These are phyloP conservation scores for Pedicia rivosa DNA, from an alignment of 2,888 invertebrate genomes.

Conservation along the genomic window DNA sequence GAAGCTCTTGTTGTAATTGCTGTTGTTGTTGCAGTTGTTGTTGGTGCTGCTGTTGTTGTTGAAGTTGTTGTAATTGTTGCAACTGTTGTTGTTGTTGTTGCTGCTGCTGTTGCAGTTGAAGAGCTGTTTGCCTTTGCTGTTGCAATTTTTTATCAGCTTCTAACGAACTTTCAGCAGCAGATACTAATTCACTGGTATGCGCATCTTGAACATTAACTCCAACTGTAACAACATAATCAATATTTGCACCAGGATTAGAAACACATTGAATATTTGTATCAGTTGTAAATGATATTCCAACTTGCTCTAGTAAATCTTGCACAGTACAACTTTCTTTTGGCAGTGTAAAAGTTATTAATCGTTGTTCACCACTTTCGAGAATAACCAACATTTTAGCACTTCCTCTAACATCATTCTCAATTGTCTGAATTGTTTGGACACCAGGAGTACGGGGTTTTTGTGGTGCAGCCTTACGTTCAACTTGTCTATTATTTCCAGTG, in stretches of 20 bases:
- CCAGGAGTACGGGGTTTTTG: neutral
- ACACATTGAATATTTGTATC: conserved; percentile 59
- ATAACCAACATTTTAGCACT: conserved; percentile 69
- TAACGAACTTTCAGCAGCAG: conserved; percentile 27
- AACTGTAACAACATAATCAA: conserved; percentile 65
- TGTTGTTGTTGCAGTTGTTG: conserved; percentile 18
- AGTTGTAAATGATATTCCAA: conserved; percentile 47
- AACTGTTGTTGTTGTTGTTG: conserved; percentile 8
- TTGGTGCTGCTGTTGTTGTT: conserved; percentile 5
- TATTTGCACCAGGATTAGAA: conserved; percentile 54
- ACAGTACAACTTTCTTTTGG: conserved; percentile 71
- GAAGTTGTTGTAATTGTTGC: neutral
- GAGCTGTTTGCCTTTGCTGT: conserved; percentile 22
- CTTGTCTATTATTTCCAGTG: neutral
- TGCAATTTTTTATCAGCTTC: too few relatives aligned
- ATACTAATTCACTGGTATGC: conserved; percentile 25
- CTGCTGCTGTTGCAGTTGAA: conserved; percentile 10
- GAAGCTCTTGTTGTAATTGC: conserved; percentile 10
- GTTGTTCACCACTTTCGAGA: conserved; percentile 59
- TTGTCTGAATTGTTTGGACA: neutral
- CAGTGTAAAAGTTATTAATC: conserved; percentile 65
- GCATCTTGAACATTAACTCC: conserved; percentile 32
- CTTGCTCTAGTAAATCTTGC: conserved; percentile 66
- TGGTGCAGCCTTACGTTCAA: too few relatives aligned
- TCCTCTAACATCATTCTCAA: conserved; percentile 30